phyloP scores from a whole-genome alignment of 2,888 invertebrate genomes.

The Molorchus minor region DNA sequence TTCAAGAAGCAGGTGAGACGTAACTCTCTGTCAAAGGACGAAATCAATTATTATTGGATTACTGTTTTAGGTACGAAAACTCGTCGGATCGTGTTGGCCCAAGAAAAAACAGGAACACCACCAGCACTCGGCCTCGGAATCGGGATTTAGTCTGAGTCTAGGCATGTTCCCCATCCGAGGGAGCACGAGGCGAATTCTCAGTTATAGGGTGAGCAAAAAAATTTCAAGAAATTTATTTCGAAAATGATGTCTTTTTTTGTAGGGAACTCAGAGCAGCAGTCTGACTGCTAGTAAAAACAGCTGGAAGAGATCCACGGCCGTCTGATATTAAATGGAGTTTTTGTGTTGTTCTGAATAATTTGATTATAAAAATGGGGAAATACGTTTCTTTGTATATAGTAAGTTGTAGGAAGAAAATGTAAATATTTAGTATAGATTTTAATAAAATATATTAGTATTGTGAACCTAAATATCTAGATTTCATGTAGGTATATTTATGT shows the following conservation, averaged over 20 bases:
- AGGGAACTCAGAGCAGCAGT: conserved; percentile 59
- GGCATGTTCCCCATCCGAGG: conserved; percentile 61
- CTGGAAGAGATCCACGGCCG: conserved; percentile 54
- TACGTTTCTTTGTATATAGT: conserved; percentile 22
- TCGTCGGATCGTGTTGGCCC: conserved; percentile 52
- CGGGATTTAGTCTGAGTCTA: conserved; percentile 63
- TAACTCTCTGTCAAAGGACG: no score
- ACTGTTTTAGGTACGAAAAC: conserved; percentile 52
- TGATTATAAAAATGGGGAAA: conserved; percentile 11
- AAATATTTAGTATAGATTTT: background rate
- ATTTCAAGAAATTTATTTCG: no score
- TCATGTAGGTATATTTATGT: no score
- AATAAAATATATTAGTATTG: no score
- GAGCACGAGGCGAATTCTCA: conserved; percentile 56
- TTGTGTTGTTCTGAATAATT: conserved; percentile 4
- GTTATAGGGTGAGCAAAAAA: conserved; percentile 59
- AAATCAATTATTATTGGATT: no score
- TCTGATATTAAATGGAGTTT: conserved; percentile 42
- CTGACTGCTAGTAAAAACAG: conserved; percentile 56
- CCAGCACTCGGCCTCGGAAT: conserved; percentile 62
- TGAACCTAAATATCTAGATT: no score
- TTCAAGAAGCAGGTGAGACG: conserved; percentile 67
- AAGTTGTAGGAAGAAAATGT: background rate
- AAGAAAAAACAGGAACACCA: conserved; percentile 52
- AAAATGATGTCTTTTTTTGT: conserved; percentile 40